Evolutionary conservation across 2,113 vertebrate genomes (phyloP), one percentile per base, ranked within the genome.

Genomic region (Suncus etruscus): DNA sequence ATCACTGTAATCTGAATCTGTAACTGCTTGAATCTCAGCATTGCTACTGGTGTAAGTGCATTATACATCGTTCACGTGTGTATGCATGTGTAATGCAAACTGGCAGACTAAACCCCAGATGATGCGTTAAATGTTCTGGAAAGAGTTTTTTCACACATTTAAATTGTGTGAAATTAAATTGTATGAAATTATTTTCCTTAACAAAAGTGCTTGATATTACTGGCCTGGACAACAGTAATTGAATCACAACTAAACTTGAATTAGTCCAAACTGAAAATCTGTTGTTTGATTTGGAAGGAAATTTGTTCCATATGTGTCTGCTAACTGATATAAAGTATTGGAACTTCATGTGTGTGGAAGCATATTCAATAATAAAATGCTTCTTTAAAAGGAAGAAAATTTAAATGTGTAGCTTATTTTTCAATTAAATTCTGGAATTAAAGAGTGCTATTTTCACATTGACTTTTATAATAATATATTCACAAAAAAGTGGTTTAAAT

Each of bases 61-160:
- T 86, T 85, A 51, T 32, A 82, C 66, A n/a, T 69, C 32, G 61
- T 92, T 93, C 65, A 89, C 77, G 82, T 51, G 73, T 84, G 50
- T 85, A 61, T 61, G 58, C 58, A 61, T 61, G 58, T 61, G 58
- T 61, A 61, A 68, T 88, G 45, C 74, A 91, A 75, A 86, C 94
- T 94, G 78, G 47, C 91, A 91, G 66, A 51, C 70, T 74, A 39
- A 93, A 69, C 73, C 76, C 82, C 82, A 90, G 83, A 79, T 45
- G 85, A 83, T 83, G 63, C 95, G 91, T 82, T 94, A 96, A 94
- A 93, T 86, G 58, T 32, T 74, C 27, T 91, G 93, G 66, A 45
- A 92, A 89, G 74, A 79, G 87, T 78, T 83, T 94, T 92, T 92
- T 95, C 90, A 90, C 95, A 94, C 93, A 48, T 96, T 91, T 91